Conservation (phyloP, 2,888 invertebrate genomes). For the Tolmerus cingulatus region DNA sequence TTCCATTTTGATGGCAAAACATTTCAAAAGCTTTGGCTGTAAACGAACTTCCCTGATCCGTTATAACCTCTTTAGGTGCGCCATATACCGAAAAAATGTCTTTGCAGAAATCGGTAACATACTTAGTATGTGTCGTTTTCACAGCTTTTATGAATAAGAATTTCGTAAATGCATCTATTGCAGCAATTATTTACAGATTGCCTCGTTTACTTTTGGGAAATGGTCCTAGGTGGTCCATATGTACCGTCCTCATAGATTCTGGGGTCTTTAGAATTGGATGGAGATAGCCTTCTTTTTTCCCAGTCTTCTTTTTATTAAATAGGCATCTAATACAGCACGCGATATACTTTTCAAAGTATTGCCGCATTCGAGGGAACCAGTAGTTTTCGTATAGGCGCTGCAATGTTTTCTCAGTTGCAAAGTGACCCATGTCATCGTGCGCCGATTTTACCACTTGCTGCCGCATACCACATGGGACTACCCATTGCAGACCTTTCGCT, state of each 20-base stretch:
- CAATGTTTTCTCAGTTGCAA: too few relatives aligned
- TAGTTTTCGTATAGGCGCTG: too few relatives aligned
- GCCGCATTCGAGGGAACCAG: too few relatives aligned
- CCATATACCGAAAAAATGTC: constrained; percentile 38
- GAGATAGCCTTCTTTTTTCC: neutral
- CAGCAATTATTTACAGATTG: too few relatives aligned
- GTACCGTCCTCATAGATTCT: constrained; percentile 54
- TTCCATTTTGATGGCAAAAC: constrained; percentile 29
- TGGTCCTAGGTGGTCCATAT: constrained; percentile 56
- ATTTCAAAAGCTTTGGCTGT: neutral
- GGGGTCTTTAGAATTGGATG: neutral
- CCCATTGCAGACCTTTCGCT: too few relatives aligned
- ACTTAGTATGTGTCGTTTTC: constrained; percentile 37
- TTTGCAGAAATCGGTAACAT: constrained; percentile 6
- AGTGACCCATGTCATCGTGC: too few relatives aligned
- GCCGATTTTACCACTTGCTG: too few relatives aligned
- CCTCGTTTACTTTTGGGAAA: constrained; percentile 52
- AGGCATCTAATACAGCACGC: too few relatives aligned
- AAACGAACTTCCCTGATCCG: neutral
- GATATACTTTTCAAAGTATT: too few relatives aligned
- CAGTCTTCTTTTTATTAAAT: neutral
- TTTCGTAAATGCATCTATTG: too few relatives aligned
- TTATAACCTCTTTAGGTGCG: constrained; percentile 30
- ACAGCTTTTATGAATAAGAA: constrained; percentile 40
- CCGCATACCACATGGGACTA: too few relatives aligned